Conservation (phyloP, 1,140 invertebrate species). For the Nautilus pompilius region DNA sequence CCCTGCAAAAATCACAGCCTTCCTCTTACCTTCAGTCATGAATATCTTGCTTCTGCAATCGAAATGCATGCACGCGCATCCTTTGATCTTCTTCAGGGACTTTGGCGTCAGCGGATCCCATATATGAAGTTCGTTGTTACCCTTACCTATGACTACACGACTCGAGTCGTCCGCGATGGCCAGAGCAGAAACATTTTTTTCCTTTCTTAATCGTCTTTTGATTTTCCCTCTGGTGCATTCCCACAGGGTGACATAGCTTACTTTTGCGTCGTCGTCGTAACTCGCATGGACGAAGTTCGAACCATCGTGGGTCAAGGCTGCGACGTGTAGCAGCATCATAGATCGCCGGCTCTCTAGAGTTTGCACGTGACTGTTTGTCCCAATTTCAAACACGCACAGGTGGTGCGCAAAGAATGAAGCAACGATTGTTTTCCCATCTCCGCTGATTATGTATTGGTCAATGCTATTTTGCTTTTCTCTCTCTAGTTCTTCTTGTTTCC, state of each 20-base stretch:
- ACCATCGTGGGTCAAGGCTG: conserved; percentile 43
- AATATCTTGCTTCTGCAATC: conserved; percentile 41
- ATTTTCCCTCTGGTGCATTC: conserved; percentile 41
- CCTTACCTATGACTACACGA: conserved; percentile 45
- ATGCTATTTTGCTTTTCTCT: conserved; percentile 49
- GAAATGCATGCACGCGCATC: conserved; percentile 36
- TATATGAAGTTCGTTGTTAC: conserved; percentile 42
- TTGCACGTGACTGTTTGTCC: conserved; percentile 30
- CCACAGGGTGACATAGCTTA: conserved; percentile 52
- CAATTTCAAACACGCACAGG: conserved; percentile 49
- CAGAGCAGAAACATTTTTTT: conserved; percentile 45
- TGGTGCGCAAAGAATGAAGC: conserved; percentile 53
- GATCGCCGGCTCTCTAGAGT: conserved; percentile 45
- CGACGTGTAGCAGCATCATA: conserved; percentile 46
- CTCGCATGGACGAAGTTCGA: conserved; percentile 47
- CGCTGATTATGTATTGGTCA: conserved; percentile 48
- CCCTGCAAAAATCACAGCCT: conserved; percentile 47
- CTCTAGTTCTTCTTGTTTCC: conserved; percentile 32
- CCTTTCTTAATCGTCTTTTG: conserved; percentile 44
- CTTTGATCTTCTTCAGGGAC: conserved; percentile 31
- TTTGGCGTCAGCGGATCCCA: conserved; percentile 43
- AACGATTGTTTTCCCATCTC: conserved; percentile 44
- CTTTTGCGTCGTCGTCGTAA: conserved; percentile 51
- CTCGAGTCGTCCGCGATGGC: conserved; percentile 43
- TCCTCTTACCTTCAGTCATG: conserved; percentile 31